Evolutionary conservation across 92 coral and sea anemone species (phyloP).

Genomic region (Palythoa caribaeorum): DNA sequence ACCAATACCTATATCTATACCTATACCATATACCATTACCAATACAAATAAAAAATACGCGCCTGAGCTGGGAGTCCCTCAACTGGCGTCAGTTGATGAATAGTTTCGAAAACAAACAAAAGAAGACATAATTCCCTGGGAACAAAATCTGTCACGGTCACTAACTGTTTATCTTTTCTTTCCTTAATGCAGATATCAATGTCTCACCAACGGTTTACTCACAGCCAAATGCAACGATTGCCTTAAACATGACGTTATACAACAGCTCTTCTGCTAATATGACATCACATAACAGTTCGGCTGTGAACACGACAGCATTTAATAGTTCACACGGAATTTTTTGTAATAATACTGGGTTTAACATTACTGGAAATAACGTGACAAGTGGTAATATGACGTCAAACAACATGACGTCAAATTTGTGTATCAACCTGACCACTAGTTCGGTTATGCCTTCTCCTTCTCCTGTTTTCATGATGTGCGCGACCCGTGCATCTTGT

Average conservation of each 20-base stretch:
- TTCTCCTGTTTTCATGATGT: not conserved
- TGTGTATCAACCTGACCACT: not conserved
- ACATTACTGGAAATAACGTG: constrained; percentile 4
- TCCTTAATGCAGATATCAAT: not conserved
- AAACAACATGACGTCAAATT: constrained; percentile 16
- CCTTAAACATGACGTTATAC: not conserved
- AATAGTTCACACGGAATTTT: not conserved
- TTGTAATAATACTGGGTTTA: not conserved
- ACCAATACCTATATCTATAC: not conserved
- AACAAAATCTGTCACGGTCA: not conserved
- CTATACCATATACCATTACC: no score
- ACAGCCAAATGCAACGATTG: constrained; percentile 1
- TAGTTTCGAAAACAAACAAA: no score
- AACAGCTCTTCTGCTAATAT: not conserved
- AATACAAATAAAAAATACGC: no score
- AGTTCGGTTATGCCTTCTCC: constrained; percentile 9
- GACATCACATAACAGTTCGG: constrained; percentile 11
- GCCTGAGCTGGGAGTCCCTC: no score
- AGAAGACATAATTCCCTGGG: not conserved
- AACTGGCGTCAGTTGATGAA: no score
- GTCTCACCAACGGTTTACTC: not conserved
- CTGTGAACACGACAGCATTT: constrained; percentile 6
- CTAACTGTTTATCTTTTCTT: not conserved
- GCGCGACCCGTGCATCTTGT: constrained; percentile 27
- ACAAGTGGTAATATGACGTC: constrained; percentile 9